A percentile compares a stretch with the other conserved stretches of the same genome.
These are phyloP conservation scores for Petrophora chlorosata DNA, from an alignment of 2,888 invertebrate species.

Conservation along the genomic window DNA sequence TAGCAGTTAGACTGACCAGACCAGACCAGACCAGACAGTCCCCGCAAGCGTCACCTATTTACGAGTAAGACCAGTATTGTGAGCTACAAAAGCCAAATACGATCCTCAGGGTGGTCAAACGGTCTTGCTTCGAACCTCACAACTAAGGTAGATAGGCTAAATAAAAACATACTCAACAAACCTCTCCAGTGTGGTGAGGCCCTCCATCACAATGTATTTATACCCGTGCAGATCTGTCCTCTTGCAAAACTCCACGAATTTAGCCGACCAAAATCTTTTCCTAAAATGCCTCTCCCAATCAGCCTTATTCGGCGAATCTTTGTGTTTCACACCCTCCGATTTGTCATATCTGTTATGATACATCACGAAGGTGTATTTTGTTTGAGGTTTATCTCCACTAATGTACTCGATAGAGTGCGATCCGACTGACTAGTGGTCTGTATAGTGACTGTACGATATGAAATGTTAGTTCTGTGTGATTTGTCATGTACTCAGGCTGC, in stretches of 20 bases:
- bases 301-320: constrained; percentile 7
- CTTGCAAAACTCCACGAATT: constrained; percentile 84
- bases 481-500: constrained; percentile 36
- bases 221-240: constrained; percentile 89
- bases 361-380: constrained; percentile 10
- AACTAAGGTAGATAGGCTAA: no score
- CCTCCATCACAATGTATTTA: constrained; percentile 85
- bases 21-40: no score
- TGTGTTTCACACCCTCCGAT: constrained; percentile 14
- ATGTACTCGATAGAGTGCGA: background rate
- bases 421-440: background rate
- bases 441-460: background rate
- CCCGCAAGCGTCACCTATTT: no score
- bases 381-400: background rate
- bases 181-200: constrained; percentile 83
- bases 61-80: no score
- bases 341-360: constrained; percentile 6
- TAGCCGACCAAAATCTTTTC: constrained; percentile 44
- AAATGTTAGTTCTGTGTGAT: constrained; percentile 12
- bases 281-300: constrained; percentile 36
- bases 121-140: no score
- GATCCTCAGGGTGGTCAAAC: no score
- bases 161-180: constrained; percentile 51
- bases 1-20: no score
- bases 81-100: no score